Evolutionary conservation across 2,797 vertebrate species (phyloP).

Genomic region (Falco columbarius): DNA sequence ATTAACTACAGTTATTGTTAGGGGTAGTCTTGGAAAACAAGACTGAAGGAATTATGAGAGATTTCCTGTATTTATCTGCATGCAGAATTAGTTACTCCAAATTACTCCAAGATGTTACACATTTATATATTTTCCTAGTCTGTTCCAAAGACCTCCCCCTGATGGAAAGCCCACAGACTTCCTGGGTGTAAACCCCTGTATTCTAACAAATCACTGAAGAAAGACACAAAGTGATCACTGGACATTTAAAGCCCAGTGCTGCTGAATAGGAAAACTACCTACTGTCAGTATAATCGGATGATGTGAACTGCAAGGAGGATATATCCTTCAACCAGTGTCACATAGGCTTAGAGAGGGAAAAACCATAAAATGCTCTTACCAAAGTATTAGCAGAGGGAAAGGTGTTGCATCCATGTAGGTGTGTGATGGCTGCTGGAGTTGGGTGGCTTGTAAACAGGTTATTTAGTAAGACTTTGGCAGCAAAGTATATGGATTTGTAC

Average conservation of each 20-base stretch:
- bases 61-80: background rate
- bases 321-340: background rate
- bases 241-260: background rate
- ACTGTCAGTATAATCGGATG: background rate
- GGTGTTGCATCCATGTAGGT: accelerated
- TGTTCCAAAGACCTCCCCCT: background rate
- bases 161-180: background rate
- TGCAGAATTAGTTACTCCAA: background rate
- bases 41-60: background rate
- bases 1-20: background rate
- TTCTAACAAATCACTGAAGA: background rate
- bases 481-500: background rate
- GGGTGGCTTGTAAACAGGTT: background rate
- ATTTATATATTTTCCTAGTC: background rate
- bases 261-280: background rate
- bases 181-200: background rate
- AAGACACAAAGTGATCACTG: background rate
- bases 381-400: background rate
- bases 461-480: background rate
- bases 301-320: background rate
- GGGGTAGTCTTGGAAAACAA: background rate
- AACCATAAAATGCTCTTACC: background rate
- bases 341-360: background rate
- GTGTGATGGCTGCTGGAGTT: background rate
- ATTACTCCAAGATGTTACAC: too few species aligned